Conservation (phyloP, 2,888 invertebrate species). For the Dusona sp. region DNA sequence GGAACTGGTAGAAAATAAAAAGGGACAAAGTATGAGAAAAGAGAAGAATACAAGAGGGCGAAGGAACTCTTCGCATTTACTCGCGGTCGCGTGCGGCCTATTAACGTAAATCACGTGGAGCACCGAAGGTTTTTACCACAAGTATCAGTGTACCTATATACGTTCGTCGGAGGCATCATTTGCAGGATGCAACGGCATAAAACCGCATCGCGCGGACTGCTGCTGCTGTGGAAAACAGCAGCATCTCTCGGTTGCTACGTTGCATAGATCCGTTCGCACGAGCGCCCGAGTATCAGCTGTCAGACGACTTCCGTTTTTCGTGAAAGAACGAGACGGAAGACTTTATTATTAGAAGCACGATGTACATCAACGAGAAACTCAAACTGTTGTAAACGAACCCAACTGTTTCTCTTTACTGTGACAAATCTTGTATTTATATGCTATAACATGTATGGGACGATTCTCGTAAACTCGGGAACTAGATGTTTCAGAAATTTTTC, state of each 20-base stretch:
- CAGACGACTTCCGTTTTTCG: constrained; percentile 73
- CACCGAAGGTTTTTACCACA: constrained; percentile 43
- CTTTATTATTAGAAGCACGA: constrained; percentile 66
- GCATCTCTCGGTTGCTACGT: constrained; percentile 41
- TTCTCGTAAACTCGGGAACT: background rate
- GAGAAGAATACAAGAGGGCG: constrained; percentile 13
- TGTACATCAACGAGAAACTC: background rate
- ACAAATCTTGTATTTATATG: constrained; percentile 13
- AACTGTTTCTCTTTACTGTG: constrained; percentile 23
- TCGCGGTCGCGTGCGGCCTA: constrained; percentile 71
- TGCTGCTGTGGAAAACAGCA: constrained; percentile 36
- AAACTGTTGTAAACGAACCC: constrained; percentile 28
- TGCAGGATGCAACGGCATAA: constrained; percentile 49
- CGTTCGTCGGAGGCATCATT: constrained; percentile 41
- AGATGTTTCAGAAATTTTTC: background rate
- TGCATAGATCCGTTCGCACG: constrained; percentile 54
- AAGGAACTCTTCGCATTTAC: constrained; percentile 46
- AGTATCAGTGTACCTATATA: constrained; percentile 11
- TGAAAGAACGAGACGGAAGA: constrained; percentile 50
- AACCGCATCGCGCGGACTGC: constrained; percentile 36
- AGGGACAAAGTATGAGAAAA: constrained; percentile 17
- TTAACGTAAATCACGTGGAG: constrained; percentile 74
- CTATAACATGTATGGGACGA: background rate
- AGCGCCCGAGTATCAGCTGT: constrained; percentile 71
- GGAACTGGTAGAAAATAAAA: constrained; percentile 11